phyloP scores from a whole-genome alignment of 2,888 invertebrate genomes.

The Zaprionus bogoriensis region DNA sequence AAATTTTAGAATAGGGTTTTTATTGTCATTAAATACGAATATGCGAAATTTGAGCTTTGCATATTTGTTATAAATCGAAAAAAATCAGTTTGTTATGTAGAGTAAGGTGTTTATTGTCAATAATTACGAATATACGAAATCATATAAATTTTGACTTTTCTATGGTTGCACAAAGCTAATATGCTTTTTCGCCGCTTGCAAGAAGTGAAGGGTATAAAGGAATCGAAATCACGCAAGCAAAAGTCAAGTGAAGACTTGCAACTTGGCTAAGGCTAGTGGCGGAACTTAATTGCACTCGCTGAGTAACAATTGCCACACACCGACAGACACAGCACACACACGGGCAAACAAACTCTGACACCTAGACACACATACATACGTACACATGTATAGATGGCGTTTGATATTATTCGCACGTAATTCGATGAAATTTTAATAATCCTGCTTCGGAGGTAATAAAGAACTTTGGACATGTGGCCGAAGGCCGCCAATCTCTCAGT shows the following conservation, averaged over 20 bases:
- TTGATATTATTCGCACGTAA: conserved; percentile 47
- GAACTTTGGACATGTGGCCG: conserved; percentile 57
- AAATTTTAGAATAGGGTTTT: too few species aligned
- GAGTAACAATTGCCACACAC: neutral
- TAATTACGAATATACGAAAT: too few species aligned
- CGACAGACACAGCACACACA: too few species aligned
- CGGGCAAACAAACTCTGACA: neutral
- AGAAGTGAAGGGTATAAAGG: too few species aligned
- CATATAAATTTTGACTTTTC: too few species aligned
- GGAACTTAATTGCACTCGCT: conserved; percentile 3
- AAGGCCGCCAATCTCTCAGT: neutral
- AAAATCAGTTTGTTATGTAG: too few species aligned
- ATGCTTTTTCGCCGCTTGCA: too few species aligned
- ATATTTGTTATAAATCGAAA: too few species aligned
- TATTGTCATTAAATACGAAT: too few species aligned
- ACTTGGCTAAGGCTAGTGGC: neutral
- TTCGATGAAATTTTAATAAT: conserved; percentile 69
- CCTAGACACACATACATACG: neutral
- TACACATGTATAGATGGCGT: neutral
- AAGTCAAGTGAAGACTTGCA: neutral
- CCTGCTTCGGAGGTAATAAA: conserved; percentile 57
- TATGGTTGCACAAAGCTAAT: too few species aligned
- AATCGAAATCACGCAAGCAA: neutral
- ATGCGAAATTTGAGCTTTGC: too few species aligned
- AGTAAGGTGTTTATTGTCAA: too few species aligned